phyloP scores from a whole-genome alignment of 1,140 invertebrate genomes.

The Venturia canescens region DNA sequence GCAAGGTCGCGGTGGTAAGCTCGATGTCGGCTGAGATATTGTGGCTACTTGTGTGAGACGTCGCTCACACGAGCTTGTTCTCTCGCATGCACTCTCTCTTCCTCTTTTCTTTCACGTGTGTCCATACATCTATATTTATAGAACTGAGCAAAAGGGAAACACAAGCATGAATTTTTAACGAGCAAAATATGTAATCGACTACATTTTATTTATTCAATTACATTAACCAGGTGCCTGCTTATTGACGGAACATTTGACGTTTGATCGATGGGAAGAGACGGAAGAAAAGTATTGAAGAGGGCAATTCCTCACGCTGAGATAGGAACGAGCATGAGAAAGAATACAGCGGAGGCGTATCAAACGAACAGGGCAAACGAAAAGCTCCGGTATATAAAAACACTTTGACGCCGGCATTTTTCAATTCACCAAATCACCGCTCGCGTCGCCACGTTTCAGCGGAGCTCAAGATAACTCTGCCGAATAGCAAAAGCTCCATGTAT shows the following conservation, averaged over 20 bases:
- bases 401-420: not conserved
- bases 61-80: constrained; percentile 8
- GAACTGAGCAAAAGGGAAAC: not conserved
- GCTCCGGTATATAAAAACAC: not conserved
- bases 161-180: not conserved
- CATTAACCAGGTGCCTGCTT: not conserved
- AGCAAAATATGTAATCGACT: not conserved
- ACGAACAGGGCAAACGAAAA: too few species aligned
- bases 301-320: not conserved
- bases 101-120: not conserved
- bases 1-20: constrained; percentile 69
- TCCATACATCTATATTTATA: not conserved
- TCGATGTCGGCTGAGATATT: constrained; percentile 32
- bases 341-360: too few species aligned
- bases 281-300: not conserved
- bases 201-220: not conserved
- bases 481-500: not conserved
- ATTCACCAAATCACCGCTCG: not conserved
- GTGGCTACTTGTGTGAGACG: constrained; percentile 24
- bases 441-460: constrained; percentile 41
- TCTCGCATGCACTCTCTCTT: not conserved
- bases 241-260: not conserved
- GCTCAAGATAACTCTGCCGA: not conserved
- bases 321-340: not conserved
- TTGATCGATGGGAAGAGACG: not conserved